Base-by-base conservation (phyloP, 1,140 invertebrate genomes). In the Choristoneura fumiferana region DNA sequence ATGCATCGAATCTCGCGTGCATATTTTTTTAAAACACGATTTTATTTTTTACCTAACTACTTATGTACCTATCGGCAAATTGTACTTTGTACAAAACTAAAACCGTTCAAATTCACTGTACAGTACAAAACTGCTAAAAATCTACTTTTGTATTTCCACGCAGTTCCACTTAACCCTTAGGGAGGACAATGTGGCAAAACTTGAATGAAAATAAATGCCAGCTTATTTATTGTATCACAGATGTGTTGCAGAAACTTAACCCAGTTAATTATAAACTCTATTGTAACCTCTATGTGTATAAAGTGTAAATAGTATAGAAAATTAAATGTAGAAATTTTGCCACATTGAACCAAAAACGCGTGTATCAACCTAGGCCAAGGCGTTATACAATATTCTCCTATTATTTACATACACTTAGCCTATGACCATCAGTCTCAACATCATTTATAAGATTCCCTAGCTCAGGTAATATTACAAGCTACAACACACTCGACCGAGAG, bases 1-100 rank as follows among this genome's bases (percentile, higher is more conserved):
- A 87, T 69, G 75, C 81, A 69, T 84, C 71, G 65, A 76, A 76
- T 67, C 79, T 79, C 76, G 78, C 81, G 83, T 80, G 81, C 81
- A 81, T 71, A 67, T 59, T 67, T 81, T 77, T 77, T 77, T 58
- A 72, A 63, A 84, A 85, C 78, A 77, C 76, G 69, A 54, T 82
- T 72, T 76, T 82, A 43, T 54, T 56, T 56, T 68, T 83, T 79
- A 85, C 80, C 86, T 89, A 87, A 82, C 83, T 87, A 87, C 86
- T 87, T 87, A 89, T 79, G 80, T 78, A 72, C 78, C 81, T 89
- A 87, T 78, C 80, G 81, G 79, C 83, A 82, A 68, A 82, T 85
- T 81, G 84, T 86, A 89, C 86, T 89, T 84, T 80, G 84, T 89
- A 89, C 86, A 89, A 87, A 73, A 81, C 69, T 74, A 74, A 87